A percentile compares a stretch with the other conserved stretches of the same genome.
These are phyloP conservation scores for Sander lucioperca DNA, from an alignment of 2,113 vertebrate genomes.

Conservation along the genomic window DNA sequence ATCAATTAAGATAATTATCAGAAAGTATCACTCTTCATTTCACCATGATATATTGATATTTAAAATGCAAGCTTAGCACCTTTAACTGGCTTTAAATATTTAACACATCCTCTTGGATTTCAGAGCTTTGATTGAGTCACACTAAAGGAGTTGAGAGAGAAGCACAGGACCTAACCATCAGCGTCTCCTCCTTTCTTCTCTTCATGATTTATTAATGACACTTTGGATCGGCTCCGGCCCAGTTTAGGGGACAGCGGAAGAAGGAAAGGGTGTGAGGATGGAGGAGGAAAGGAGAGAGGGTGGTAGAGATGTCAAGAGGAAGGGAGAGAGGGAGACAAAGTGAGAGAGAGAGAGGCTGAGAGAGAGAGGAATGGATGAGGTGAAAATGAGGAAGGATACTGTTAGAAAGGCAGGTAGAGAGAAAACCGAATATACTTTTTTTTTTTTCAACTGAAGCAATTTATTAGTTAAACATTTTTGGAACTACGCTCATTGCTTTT, in stretches of 20 bases:
- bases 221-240: constrained; percentile 57
- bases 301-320: constrained; percentile 10
- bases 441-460: background rate
- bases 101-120: constrained; percentile 44
- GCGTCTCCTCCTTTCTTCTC: constrained; percentile 43
- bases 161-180: constrained; percentile 22
- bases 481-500: background rate
- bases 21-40: background rate
- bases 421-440: background rate
- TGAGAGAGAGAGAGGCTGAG: background rate
- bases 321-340: background rate
- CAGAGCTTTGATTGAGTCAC: constrained; percentile 36
- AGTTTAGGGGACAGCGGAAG: constrained; percentile 22
- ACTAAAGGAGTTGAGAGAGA: constrained; percentile 36
- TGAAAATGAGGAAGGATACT: background rate
- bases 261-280: background rate
- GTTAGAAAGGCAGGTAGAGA: background rate
- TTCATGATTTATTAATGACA: constrained; percentile 70
- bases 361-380: background rate
- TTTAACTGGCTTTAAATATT: constrained; percentile 55
- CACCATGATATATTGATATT: background rate
- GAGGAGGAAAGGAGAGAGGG: background rate
- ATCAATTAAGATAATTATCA: constrained; percentile 20
- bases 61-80: constrained; percentile 39
- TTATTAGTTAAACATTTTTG: background rate